Conservation (phyloP, 2,888 invertebrate species). For the Mycogona germanica region DNA sequence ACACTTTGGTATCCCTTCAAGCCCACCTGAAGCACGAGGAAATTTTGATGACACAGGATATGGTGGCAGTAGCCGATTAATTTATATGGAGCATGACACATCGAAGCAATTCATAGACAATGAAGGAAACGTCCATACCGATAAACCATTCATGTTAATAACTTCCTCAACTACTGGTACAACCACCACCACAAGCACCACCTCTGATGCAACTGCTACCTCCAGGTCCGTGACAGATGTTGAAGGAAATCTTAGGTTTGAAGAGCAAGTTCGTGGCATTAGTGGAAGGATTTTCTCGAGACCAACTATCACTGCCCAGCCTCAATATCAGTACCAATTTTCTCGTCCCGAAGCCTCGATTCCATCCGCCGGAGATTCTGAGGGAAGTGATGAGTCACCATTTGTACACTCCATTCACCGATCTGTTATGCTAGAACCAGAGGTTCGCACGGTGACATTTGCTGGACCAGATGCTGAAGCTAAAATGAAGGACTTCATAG, state of each 20-base stretch:
- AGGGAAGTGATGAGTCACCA: not conserved
- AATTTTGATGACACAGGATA: too few relatives aligned
- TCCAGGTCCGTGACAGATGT: constrained; percentile 1
- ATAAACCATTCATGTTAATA: not conserved
- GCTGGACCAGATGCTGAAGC: constrained; percentile 42
- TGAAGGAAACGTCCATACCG: constrained; percentile 21
- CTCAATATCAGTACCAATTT: not conserved
- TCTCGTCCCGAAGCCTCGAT: not conserved
- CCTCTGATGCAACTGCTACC: not conserved
- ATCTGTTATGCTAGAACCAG: constrained; percentile 40
- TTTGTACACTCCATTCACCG: constrained; percentile 40
- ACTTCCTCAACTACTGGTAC: not conserved
- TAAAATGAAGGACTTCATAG: constrained; percentile 40
- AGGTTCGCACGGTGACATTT: constrained; percentile 42
- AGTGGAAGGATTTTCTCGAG: too few relatives aligned
- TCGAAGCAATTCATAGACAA: constrained; percentile 17
- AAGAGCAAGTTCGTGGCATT: too few relatives aligned
- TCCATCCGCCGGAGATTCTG: not conserved
- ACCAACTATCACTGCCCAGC: not conserved
- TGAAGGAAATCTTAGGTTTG: constrained; percentile 16
- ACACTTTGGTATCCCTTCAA: too few relatives aligned
- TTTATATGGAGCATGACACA: constrained; percentile 10
- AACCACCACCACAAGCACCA: not conserved
- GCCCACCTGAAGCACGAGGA: constrained; percentile 5
- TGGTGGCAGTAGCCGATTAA: constrained; percentile 1